Evolutionary conservation across 2,113 vertebrate genomes (phyloP).

Genomic region (Spizaetus ornatus): DNA sequence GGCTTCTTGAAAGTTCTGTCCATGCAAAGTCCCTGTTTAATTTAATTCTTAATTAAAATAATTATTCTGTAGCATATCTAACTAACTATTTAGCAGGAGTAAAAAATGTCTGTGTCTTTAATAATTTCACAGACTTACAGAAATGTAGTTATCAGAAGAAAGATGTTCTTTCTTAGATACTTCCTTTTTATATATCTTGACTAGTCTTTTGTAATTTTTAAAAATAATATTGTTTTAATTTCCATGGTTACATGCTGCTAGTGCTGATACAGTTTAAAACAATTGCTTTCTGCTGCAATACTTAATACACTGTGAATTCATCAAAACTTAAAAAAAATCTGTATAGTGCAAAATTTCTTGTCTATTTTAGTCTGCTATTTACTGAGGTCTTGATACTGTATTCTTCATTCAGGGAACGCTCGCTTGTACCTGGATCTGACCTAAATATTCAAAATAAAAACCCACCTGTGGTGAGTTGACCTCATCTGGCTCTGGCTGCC

Average conservation of each 20-base stretch:
- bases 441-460: background rate
- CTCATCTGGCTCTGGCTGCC: background rate
- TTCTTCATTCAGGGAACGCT: background rate
- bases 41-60: conserved; percentile 32
- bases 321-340: background rate
- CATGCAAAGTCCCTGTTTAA: background rate
- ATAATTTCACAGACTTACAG: conserved; percentile 41
- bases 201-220: conserved; percentile 32
- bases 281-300: background rate
- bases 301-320: conserved; percentile 26
- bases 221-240: conserved; percentile 55
- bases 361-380: background rate
- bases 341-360: background rate
- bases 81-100: background rate
- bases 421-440: background rate
- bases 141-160: conserved; percentile 21
- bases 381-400: background rate
- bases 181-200: conserved; percentile 33
- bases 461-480: background rate
- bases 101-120: conserved; percentile 4
- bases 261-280: background rate
- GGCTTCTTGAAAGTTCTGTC: background rate
- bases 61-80: background rate
- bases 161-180: conserved; percentile 2
- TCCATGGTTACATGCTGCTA: background rate